Percentiles rank a stretch among this genome's conserved stretches.
These are phyloP conservation scores for Ennomos fuscantarius DNA, from an alignment of 2,888 invertebrate genomes.

Conservation along the genomic window DNA sequence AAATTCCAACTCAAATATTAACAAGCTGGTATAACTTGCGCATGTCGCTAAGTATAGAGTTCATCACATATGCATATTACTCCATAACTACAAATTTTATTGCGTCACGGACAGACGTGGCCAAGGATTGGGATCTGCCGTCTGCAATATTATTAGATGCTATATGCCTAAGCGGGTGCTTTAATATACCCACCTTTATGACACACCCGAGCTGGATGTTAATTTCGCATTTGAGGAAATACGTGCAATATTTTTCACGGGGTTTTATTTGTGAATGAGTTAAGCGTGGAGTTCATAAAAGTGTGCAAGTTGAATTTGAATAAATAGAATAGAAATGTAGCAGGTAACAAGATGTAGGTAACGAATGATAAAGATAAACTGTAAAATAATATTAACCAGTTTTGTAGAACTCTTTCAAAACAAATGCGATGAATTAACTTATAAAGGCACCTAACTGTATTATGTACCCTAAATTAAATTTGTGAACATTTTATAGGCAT, in stretches of 20 bases:
- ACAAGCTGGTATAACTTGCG: slow-evolving; percentile 29
- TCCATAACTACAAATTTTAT: slow-evolving; percentile 76
- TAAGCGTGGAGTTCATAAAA: slow-evolving; percentile 12
- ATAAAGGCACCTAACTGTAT: too few species aligned
- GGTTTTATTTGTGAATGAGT: slow-evolving; percentile 27
- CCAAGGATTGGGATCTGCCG: slow-evolving; percentile 60
- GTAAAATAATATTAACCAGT: too few species aligned
- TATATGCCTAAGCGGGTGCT: slow-evolving; percentile 62
- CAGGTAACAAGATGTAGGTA: too few species aligned
- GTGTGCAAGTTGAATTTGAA: background rate
- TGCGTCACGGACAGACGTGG: slow-evolving; percentile 73
- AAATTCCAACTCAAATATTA: slow-evolving; percentile 18
- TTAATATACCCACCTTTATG: slow-evolving; percentile 73
- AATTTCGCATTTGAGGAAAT: slow-evolving; percentile 55
- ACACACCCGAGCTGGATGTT: slow-evolving; percentile 55
- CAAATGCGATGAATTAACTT: too few species aligned
- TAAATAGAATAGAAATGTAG: too few species aligned
- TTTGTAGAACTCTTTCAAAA: too few species aligned
- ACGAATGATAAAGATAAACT: too few species aligned
- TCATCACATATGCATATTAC: slow-evolving; percentile 79
- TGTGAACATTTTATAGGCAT: too few species aligned
- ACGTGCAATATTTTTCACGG: slow-evolving; percentile 40
- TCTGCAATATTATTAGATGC: slow-evolving; percentile 62
- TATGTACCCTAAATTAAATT: too few species aligned
- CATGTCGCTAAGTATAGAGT: slow-evolving; percentile 63